Percentiles rank a stretch among this genome's conserved stretches.
Evolutionary conservation across 2,797 vertebrate genomes (phyloP).

Genomic region (Gambusia yucatana): DNA sequence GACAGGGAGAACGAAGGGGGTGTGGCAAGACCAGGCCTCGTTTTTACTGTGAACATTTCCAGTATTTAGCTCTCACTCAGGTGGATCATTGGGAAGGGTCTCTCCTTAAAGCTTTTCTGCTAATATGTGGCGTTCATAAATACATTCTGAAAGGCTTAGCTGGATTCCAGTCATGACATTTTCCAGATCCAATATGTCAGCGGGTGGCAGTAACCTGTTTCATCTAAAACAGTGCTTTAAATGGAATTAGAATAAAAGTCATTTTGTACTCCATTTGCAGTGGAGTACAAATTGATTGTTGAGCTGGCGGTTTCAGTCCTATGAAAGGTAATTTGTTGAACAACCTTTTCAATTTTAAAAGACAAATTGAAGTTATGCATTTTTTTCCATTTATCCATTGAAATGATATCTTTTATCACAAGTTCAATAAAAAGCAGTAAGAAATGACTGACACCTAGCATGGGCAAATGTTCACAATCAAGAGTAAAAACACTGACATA

Average conservation of each 20-base stretch:
- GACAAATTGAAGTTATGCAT: background rate
- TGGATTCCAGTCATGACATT: slow-evolving; percentile 47
- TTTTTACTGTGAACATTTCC: slow-evolving; percentile 47
- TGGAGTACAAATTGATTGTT: slow-evolving; percentile 18
- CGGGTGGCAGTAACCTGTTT: slow-evolving; percentile 25
- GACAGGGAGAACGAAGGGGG: slow-evolving; percentile 31
- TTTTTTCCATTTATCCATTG: background rate
- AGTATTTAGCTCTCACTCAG: slow-evolving; percentile 37
- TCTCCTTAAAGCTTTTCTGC: slow-evolving; percentile 32
- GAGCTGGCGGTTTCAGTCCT: slow-evolving; percentile 14
- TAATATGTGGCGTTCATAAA: slow-evolving; percentile 40
- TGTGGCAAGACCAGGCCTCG: slow-evolving; percentile 37
- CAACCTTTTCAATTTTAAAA: slow-evolving; percentile 16
- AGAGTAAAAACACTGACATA: slow-evolving; percentile 6
- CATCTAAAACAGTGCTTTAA: slow-evolving; percentile 30
- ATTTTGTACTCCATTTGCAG: background rate
- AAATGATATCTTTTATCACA: slow-evolving; percentile 4
- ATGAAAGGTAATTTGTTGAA: slow-evolving; percentile 15
- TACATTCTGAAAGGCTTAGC: slow-evolving; percentile 37
- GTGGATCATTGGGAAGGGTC: slow-evolving; percentile 27
- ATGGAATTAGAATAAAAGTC: slow-evolving; percentile 39
- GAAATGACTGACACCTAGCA: slow-evolving; percentile 28
- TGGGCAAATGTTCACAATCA: slow-evolving; percentile 1
- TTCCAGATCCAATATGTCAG: slow-evolving; percentile 31
- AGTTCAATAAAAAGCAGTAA: background rate